Evolutionary conservation across 2,888 invertebrate genomes (phyloP).

Genomic region (Eilema caniola): DNA sequence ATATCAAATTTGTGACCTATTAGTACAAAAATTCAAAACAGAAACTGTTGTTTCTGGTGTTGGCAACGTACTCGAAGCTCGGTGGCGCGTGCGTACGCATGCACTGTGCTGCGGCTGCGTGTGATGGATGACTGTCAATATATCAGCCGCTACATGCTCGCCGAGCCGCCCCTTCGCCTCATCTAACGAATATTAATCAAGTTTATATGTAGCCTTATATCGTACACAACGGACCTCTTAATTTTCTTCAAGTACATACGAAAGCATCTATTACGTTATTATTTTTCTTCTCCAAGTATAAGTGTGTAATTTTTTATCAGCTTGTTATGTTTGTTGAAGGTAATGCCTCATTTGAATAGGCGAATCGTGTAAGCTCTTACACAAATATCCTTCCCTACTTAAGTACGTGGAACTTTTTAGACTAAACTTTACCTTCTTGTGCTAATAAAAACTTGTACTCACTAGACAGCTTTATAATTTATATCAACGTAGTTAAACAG

Average conservation of each 20-base stretch:
- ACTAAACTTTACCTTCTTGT: constrained; percentile 26
- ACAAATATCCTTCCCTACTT: constrained; percentile 27
- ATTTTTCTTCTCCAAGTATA: constrained; percentile 43
- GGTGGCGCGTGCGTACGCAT: constrained; percentile 67
- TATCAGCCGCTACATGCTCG: constrained; percentile 62
- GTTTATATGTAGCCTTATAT: constrained; percentile 59
- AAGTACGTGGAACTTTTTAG: constrained; percentile 33
- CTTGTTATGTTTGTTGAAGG: constrained; percentile 38
- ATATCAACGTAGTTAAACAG: constrained; percentile 56
- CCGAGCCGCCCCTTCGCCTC: constrained; percentile 56
- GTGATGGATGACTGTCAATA: constrained; percentile 72
- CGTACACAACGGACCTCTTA: constrained; percentile 60
- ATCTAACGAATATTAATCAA: constrained; percentile 72
- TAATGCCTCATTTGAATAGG: constrained; percentile 34
- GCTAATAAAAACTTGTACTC: constrained; percentile 40
- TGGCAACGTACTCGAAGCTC: constrained; percentile 47
- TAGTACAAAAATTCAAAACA: constrained; percentile 8
- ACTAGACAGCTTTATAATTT: constrained; percentile 54
- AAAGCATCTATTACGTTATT: constrained; percentile 50
- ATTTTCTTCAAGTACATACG: constrained; percentile 58
- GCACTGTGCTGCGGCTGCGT: constrained; percentile 57
- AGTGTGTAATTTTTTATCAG: constrained; percentile 46
- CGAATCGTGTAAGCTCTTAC: constrained; percentile 23
- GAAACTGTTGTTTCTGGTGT: constrained; percentile 50
- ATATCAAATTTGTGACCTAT: neutral